Evolutionary conservation across 2,888 invertebrate species (phyloP).

Genomic region (Corbicula japonica): DNA sequence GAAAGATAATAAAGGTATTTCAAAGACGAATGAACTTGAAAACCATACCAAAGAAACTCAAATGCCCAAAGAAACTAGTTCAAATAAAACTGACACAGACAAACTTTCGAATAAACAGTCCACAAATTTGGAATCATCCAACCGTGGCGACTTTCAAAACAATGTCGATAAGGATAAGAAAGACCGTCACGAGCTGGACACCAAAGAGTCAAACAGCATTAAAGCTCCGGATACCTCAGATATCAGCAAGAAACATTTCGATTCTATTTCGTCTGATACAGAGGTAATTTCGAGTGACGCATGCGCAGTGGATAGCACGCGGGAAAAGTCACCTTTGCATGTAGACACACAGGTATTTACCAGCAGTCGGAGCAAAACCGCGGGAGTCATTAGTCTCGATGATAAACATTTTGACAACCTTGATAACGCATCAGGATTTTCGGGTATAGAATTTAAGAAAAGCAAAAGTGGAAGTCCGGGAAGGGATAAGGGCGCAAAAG

Average conservation of each 20-base stretch:
- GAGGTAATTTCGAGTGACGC: conserved; percentile 49
- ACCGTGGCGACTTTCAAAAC: conserved; percentile 12
- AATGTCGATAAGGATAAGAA: conserved; percentile 10
- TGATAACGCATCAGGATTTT: conserved; percentile 43
- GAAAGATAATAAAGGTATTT: too few relatives aligned
- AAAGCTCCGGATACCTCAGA: conserved; percentile 25
- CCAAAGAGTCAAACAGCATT: conserved; percentile 5
- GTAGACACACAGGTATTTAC: conserved; percentile 70
- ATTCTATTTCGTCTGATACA: conserved; percentile 49
- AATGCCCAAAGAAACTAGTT: too few relatives aligned
- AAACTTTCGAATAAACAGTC: too few relatives aligned
- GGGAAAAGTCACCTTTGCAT: conserved; percentile 55
- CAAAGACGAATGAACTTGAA: too few relatives aligned
- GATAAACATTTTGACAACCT: conserved; percentile 30
- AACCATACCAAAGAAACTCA: too few relatives aligned
- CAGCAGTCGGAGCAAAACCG: conserved; percentile 63
- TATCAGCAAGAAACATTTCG: conserved; percentile 59
- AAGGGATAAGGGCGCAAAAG: conserved; percentile 16
- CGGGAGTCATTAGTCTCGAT: conserved; percentile 57
- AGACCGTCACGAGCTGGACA: conserved; percentile 27
- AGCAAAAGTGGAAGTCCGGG: conserved; percentile 28
- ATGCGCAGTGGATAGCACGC: conserved; percentile 52
- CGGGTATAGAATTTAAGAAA: conserved; percentile 34
- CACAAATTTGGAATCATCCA: too few relatives aligned
- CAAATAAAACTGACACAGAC: too few relatives aligned